phyloP scores from a whole-genome alignment of 2,888 invertebrate genomes.

The Sclerodermus sp. region DNA sequence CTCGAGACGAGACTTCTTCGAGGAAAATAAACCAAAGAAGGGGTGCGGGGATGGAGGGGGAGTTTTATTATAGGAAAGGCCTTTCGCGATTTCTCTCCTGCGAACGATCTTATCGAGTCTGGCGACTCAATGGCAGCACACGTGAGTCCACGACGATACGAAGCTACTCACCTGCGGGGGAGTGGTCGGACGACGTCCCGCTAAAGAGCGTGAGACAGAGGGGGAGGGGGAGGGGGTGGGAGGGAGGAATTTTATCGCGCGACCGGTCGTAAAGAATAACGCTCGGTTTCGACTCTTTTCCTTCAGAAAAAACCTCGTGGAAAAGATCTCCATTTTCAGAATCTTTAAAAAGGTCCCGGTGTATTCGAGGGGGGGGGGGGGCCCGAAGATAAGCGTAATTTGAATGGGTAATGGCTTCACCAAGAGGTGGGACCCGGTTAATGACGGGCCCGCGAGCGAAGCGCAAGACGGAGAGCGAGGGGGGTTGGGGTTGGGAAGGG shows the following conservation, averaged over 20 bases:
- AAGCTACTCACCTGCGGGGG: no score
- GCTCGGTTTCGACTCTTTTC: no score
- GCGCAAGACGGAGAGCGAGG: slow-evolving; percentile 1
- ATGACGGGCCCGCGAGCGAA: slow-evolving; percentile 28
- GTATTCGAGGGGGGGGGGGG: slow-evolving; percentile 24
- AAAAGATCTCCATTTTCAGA: slow-evolving; percentile 26
- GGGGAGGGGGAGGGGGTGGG: no score
- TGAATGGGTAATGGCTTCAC: slow-evolving; percentile 47
- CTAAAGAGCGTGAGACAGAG: no score
- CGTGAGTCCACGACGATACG: no score
- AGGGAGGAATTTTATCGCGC: no score
- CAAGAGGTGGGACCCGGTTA: slow-evolving; percentile 36
- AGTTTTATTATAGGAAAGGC: neutral
- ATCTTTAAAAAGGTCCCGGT: slow-evolving; percentile 39
- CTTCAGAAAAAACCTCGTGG: no score
- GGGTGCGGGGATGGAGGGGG: slow-evolving; percentile 9
- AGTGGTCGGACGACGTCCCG: no score
- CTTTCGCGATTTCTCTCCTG: neutral
- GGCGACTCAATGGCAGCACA: no score
- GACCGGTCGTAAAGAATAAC: no score
- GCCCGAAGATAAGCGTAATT: slow-evolving; percentile 47
- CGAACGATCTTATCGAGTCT: neutral
- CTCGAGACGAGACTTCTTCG: no score
- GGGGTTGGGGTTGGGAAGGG: slow-evolving; percentile 34
- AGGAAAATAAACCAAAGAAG: no score